These are phyloP conservation scores for Dicranocentrus wangi DNA, from an alignment of 2,888 invertebrate species.

Conservation along the genomic window DNA sequence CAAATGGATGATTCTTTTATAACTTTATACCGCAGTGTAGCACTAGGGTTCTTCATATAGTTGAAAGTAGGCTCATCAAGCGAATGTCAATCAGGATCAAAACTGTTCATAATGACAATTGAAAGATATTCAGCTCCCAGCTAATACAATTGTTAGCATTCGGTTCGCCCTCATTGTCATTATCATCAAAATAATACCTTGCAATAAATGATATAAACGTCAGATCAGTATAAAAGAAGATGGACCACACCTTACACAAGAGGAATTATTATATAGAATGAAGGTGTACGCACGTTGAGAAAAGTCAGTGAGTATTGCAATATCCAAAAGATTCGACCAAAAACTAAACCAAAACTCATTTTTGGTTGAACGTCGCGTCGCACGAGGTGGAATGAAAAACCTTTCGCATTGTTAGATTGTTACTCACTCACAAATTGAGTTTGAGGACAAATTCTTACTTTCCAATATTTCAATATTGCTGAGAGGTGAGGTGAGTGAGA, in stretches of 20 bases:
- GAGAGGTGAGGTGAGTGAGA: too few relatives aligned
- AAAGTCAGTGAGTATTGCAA: not conserved
- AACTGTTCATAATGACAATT: too few relatives aligned
- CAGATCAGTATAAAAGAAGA: slow-evolving; percentile 1
- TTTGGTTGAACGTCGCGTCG: not conserved
- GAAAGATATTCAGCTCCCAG: too few relatives aligned
- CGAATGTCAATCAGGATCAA: not conserved
- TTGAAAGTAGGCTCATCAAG: not conserved
- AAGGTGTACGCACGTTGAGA: not conserved
- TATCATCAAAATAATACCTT: not conserved
- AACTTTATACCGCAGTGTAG: too few relatives aligned
- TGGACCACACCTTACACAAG: slow-evolving; percentile 20
- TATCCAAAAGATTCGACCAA: not conserved
- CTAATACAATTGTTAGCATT: too few relatives aligned
- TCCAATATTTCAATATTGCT: too few relatives aligned
- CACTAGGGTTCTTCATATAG: too few relatives aligned
- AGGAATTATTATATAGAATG: not conserved
- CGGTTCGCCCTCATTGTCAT: not conserved
- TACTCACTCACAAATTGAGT: not conserved
- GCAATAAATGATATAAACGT: not conserved
- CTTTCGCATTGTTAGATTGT: not conserved
- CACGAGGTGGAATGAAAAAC: not conserved
- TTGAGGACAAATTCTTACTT: too few relatives aligned
- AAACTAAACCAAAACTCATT: not conserved
- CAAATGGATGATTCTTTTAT: too few relatives aligned